Percentiles rank a stretch among this genome's conserved stretches.
Evolutionary conservation across 1,140 invertebrate genomes (phyloP).

Genomic region (Drosophila sp.): DNA sequence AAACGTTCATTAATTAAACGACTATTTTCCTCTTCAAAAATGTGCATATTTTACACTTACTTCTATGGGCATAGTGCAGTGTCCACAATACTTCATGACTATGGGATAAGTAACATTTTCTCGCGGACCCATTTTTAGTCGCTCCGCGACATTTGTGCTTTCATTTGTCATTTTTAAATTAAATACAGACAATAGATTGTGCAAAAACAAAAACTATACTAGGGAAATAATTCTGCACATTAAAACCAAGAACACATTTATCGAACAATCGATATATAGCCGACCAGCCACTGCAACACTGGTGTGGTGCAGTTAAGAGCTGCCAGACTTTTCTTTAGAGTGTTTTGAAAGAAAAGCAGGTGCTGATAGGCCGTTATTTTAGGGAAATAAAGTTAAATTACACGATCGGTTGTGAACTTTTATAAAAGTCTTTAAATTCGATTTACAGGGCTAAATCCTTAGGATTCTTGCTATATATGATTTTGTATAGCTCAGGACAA

Average conservation of each 20-base stretch:
- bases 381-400: not conserved
- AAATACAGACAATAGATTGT: conserved; percentile 10
- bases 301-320: not conserved
- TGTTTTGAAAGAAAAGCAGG: too few relatives aligned
- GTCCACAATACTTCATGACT: conserved; percentile 96
- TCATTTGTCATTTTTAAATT: conserved; percentile 65
- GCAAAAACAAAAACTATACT: conserved; percentile 20
- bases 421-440: too few relatives aligned
- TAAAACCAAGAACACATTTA: conserved; percentile 9
- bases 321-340: conserved; percentile 1
- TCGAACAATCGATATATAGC: conserved; percentile 25
- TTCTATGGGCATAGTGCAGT: conserved; percentile 97
- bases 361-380: not conserved
- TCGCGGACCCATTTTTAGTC: conserved; percentile 74
- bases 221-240: conserved; percentile 17
- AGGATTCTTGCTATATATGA: too few relatives aligned
- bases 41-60: conserved; percentile 44
- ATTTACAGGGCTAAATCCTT: not conserved
- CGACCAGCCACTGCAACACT: not conserved
- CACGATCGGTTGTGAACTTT: too few relatives aligned
- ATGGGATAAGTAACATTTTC: conserved; percentile 91
- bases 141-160: conserved; percentile 65
- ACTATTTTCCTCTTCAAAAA: not conserved
- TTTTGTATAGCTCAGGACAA: too few relatives aligned
- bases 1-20: not conserved